Evolutionary conservation across 2,797 vertebrate species (phyloP).

Genomic region (Delichon dasypus): DNA sequence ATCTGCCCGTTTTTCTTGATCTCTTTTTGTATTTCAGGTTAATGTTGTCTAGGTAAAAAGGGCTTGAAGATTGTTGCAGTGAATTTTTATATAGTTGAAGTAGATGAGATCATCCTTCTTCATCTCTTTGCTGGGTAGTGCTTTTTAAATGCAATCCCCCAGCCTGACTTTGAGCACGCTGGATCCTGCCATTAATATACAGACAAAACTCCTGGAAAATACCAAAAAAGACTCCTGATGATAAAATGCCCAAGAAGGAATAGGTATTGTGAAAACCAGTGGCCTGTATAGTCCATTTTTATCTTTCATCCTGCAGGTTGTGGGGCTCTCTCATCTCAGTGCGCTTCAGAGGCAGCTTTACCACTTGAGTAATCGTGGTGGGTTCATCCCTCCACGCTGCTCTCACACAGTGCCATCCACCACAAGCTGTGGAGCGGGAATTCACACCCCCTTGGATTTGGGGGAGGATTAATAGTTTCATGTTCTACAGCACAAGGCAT

Average conservation of each 20-base stretch:
- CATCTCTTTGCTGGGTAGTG: slow-evolving; percentile 13
- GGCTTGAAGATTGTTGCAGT: neutral
- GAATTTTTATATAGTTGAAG: slow-evolving; percentile 13
- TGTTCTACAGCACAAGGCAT: neutral
- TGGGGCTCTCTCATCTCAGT: neutral
- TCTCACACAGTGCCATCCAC: fast-evolving
- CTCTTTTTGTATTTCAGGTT: neutral
- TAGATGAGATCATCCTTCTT: slow-evolving; percentile 52
- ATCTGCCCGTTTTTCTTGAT: slow-evolving; percentile 32
- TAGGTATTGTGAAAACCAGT: neutral
- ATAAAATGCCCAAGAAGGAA: neutral
- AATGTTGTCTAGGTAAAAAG: slow-evolving; percentile 10
- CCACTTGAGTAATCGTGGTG: neutral
- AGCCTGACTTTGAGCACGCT: neutral
- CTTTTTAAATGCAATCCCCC: neutral
- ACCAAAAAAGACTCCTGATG: neutral
- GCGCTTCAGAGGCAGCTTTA: neutral
- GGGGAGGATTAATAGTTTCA: neutral
- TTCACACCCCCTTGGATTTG: neutral
- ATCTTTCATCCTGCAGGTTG: neutral
- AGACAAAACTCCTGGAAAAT: neutral
- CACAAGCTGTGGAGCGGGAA: fast-evolving
- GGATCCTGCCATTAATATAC: neutral
- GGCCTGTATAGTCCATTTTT: neutral
- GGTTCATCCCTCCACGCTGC: neutral